A percentile compares a stretch with the other conserved stretches of the same genome.
Conservation (phyloP, 2,113 vertebrate genomes). For the Rhagologus leucostigma region DNA sequence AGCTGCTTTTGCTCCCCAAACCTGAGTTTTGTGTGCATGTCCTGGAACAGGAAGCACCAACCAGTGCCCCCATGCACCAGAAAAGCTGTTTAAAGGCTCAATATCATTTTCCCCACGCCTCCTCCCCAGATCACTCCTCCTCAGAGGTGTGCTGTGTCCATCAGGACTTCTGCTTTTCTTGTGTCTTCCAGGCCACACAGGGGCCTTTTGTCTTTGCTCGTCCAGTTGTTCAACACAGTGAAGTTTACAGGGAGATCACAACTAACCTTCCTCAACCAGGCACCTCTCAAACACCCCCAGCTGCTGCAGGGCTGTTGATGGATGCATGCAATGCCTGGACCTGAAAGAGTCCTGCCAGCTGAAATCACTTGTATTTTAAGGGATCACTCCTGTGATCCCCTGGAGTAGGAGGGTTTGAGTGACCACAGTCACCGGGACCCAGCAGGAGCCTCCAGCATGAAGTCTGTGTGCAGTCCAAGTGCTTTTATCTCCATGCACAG, state of each 20-base stretch:
- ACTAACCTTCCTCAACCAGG: background rate
- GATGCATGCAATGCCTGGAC: background rate
- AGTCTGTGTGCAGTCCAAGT: background rate
- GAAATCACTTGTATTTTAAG: background rate
- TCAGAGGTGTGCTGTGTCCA: background rate
- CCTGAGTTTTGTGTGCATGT: background rate
- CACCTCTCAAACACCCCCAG: background rate
- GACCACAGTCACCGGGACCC: fast-evolving
- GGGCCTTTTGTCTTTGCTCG: background rate
- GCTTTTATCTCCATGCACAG: background rate
- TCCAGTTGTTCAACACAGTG: background rate
- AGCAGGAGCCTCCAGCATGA: fast-evolving
- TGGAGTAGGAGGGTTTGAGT: background rate
- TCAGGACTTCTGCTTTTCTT: background rate
- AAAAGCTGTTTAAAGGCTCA: background rate
- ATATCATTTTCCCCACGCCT: fast-evolving
- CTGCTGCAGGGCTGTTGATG: background rate
- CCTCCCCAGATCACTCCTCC: background rate
- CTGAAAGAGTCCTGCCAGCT: background rate
- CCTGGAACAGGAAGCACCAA: background rate
- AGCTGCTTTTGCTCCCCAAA: background rate
- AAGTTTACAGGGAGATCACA: background rate
- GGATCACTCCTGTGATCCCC: background rate
- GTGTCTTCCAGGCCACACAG: fast-evolving
- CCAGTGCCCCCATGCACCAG: fast-evolving